phyloP scores from a whole-genome alignment of 2,113 vertebrate genomes.

The Callaeas wilsoni region DNA sequence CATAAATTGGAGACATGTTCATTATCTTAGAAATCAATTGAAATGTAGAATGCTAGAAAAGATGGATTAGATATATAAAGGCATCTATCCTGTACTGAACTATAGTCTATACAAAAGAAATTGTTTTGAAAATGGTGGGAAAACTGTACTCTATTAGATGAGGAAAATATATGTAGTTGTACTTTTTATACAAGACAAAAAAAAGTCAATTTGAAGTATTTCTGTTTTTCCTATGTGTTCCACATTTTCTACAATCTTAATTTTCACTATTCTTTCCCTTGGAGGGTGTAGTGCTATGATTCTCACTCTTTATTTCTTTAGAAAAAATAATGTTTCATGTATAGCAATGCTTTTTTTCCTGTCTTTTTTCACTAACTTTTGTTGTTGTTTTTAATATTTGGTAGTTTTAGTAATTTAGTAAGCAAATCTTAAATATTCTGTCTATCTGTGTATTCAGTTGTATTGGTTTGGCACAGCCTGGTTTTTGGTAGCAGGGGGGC shows the following conservation, averaged over 20 bases:
- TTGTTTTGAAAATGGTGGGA: background rate
- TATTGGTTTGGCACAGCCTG: background rate
- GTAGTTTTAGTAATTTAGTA: background rate
- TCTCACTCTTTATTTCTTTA: background rate
- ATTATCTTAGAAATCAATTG: background rate
- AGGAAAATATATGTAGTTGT: constrained; percentile 13
- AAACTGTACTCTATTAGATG: background rate
- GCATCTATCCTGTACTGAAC: background rate
- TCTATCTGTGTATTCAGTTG: background rate
- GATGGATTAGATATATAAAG: background rate
- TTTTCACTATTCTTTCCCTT: background rate
- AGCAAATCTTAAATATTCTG: background rate
- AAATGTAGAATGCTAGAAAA: background rate
- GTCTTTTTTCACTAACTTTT: background rate
- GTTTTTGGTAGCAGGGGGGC: background rate
- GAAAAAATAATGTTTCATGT: background rate
- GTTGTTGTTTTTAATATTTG: background rate
- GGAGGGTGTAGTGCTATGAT: background rate
- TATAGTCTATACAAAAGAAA: background rate
- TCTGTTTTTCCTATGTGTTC: background rate
- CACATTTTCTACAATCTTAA: background rate
- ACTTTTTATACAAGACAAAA: background rate
- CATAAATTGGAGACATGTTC: background rate
- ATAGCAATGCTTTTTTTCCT: background rate
- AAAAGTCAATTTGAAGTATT: background rate